A percentile compares a stretch with the other conserved stretches of the same genome.
These are phyloP conservation scores for Nezara viridula DNA, from an alignment of 2,888 invertebrate genomes.

Conservation along the genomic window DNA sequence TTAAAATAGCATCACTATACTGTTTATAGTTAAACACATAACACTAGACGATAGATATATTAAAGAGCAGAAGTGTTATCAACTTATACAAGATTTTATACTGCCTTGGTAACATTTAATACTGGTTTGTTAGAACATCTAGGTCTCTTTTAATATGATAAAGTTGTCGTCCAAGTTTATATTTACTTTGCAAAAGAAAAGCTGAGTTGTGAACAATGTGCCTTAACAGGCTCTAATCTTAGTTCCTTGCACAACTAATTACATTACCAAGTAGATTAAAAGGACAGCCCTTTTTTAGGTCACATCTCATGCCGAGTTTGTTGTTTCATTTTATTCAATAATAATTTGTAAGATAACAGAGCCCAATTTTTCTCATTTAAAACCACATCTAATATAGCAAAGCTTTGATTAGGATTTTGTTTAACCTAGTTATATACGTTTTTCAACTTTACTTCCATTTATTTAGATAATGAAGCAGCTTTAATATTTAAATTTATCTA, in stretches of 20 bases:
- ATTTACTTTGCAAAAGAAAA: neutral
- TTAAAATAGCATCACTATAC: too few species aligned
- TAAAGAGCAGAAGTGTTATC: neutral
- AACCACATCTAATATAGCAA: neutral
- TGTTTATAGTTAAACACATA: too few species aligned
- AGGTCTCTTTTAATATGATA: conserved; percentile 4
- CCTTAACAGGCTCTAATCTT: neutral
- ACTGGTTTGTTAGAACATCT: neutral
- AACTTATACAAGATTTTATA: neutral
- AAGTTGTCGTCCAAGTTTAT: neutral
- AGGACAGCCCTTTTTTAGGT: neutral
- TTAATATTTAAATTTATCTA: neutral
- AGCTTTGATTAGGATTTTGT: neutral
- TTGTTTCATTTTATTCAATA: neutral
- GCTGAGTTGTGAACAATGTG: neutral
- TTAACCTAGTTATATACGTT: neutral
- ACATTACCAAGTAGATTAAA: neutral
- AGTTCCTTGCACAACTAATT: neutral
- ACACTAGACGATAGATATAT: neutral
- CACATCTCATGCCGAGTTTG: neutral
- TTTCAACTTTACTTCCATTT: neutral
- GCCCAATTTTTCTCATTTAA: neutral
- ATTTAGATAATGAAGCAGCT: too few species aligned
- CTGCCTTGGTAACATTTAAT: neutral
- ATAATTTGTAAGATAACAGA: neutral